Conservation (phyloP, 2,797 vertebrate species). For the Enteromius argenteus region DNA sequence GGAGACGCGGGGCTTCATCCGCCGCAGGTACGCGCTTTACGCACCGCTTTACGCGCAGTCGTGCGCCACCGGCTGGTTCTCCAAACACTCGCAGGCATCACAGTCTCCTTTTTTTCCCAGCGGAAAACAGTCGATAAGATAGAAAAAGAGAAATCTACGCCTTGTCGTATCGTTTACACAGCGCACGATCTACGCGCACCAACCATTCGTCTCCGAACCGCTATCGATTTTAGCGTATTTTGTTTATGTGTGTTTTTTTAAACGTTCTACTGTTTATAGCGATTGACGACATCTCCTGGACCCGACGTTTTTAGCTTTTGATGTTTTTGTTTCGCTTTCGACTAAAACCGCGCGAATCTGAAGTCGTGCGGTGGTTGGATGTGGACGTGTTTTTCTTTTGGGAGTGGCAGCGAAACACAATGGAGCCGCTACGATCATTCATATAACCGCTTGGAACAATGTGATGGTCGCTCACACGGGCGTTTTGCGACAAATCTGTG, state of each 20-base stretch:
- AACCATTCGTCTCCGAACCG: not conserved
- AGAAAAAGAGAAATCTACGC: not conserved
- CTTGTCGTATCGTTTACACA: not conserved
- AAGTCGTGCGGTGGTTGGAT: not conserved
- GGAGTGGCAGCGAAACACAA: conserved; percentile 51
- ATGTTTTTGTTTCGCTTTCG: not conserved
- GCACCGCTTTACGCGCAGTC: conserved; percentile 51
- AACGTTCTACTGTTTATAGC: not conserved
- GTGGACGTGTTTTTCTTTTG: conserved; percentile 33
- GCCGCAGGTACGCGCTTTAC: conserved; percentile 60
- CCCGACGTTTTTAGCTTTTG: not conserved
- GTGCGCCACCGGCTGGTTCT: conserved; percentile 36
- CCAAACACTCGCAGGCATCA: conserved; percentile 14
- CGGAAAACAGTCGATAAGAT: not conserved
- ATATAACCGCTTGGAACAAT: conserved; percentile 20
- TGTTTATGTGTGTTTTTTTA: not conserved
- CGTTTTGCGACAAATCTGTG: conserved; percentile 47
- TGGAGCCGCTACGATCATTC: not conserved
- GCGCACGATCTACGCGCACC: not conserved
- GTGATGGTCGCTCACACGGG: conserved; percentile 11
- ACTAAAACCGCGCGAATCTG: not conserved
- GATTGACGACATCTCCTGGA: not conserved
- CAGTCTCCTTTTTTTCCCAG: not conserved
- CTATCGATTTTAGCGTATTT: not conserved
- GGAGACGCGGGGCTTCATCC: conserved; percentile 52